A percentile compares a stretch with the other conserved stretches of the same genome.
Conservation (phyloP, 2,113 vertebrate genomes). For the Empidonax alnorum region DNA sequence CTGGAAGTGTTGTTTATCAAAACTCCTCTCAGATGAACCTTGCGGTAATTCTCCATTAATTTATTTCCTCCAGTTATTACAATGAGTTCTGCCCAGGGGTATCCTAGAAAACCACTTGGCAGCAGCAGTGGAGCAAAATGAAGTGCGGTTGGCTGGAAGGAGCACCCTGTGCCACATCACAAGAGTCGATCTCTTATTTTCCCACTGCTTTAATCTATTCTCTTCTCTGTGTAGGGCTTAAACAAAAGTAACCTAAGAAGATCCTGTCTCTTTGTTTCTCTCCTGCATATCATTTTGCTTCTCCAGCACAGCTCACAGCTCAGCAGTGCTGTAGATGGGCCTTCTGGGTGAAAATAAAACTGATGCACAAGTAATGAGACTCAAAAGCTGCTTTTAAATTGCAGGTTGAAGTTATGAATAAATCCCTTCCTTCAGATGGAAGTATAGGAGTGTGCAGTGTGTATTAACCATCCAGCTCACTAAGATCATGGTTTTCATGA, state of each 20-base stretch:
- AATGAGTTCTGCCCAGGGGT: slow-evolving; percentile 68
- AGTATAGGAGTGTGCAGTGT: neutral
- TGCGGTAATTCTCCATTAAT: slow-evolving; percentile 66
- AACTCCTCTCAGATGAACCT: slow-evolving; percentile 59
- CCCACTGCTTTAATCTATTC: slow-evolving; percentile 68
- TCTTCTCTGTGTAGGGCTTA: slow-evolving; percentile 52
- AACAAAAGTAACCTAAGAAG: slow-evolving; percentile 64
- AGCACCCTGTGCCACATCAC: slow-evolving; percentile 52
- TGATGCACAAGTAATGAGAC: neutral
- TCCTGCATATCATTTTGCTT: slow-evolving; percentile 44
- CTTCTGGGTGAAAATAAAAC: slow-evolving; percentile 22
- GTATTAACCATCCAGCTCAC: neutral
- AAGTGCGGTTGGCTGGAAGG: slow-evolving; percentile 63
- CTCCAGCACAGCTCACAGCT: neutral
- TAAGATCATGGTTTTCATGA: neutral
- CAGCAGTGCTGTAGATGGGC: neutral
- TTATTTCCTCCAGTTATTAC: slow-evolving; percentile 72
- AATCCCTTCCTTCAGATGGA: neutral
- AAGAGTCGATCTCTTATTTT: slow-evolving; percentile 49
- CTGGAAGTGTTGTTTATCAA: slow-evolving; percentile 72
- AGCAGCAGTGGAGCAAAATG: slow-evolving; percentile 25
- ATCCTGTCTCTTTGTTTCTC: slow-evolving; percentile 61
- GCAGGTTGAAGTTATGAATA: slow-evolving; percentile 1
- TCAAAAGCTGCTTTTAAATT: slow-evolving; percentile 30
- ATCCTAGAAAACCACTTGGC: slow-evolving; percentile 69